These are phyloP conservation scores for Felis catus DNA, from an alignment of 2,113 vertebrate genomes.

Conservation along the genomic window F.catus_Fca126_mat1.0 CM031425.1:601501-602000, in stretches of 20 bases:
- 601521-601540: not conserved
- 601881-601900: constrained; percentile 45
- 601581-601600: not conserved
- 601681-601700: not conserved
- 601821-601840: not conserved
- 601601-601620: not conserved
- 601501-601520: not conserved
- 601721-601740: not conserved
- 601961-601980: not conserved
- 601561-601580: not conserved
- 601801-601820: not conserved
- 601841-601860: not conserved
- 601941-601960: not conserved
- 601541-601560: not conserved
- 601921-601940: not conserved
- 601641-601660: not conserved
- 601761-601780: not conserved
- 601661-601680: not conserved
- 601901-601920: constrained; percentile 59
- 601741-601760: not conserved
- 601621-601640: not conserved
- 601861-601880: constrained; percentile 69
- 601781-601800: not conserved
- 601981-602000: not conserved
- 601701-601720: not conserved